Percentiles rank a stretch among this genome's conserved stretches.
phyloP scores from a whole-genome alignment of 2,113 vertebrate genomes.

The Choloepus hoffmanni region DNA sequence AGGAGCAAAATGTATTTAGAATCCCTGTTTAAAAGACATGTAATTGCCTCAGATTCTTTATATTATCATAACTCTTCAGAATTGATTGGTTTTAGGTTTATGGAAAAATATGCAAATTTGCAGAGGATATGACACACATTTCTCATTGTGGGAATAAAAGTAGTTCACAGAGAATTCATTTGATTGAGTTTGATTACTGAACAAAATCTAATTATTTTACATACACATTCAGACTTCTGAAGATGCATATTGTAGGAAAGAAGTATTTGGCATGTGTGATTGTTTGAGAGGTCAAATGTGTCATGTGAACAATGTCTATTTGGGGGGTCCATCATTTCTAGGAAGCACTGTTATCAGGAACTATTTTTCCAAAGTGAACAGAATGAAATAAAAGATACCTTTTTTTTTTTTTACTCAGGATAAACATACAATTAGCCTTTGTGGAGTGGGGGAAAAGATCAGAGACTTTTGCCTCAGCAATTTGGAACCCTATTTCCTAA shows the following conservation, averaged over 20 bases:
- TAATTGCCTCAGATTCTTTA: slow-evolving; percentile 90
- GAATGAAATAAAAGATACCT: background rate
- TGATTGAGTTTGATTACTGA: slow-evolving; percentile 90
- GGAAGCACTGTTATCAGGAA: background rate
- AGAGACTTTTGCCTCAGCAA: background rate
- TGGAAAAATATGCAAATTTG: slow-evolving; percentile 90
- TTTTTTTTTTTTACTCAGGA: background rate
- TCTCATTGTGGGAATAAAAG: slow-evolving; percentile 86
- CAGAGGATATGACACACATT: slow-evolving; percentile 81
- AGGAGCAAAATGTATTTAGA: slow-evolving; percentile 83
- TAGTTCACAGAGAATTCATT: slow-evolving; percentile 84
- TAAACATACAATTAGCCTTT: background rate
- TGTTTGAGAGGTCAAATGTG: slow-evolving; percentile 48
- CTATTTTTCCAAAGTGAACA: slow-evolving; percentile 33
- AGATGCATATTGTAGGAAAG: slow-evolving; percentile 77
- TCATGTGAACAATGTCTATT: slow-evolving; percentile 30
- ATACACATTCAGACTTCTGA: slow-evolving; percentile 79
- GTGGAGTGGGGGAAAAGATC: background rate
- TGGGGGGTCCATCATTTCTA: background rate
- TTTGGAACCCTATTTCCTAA: slow-evolving; percentile 50
- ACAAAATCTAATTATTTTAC: slow-evolving; percentile 89
- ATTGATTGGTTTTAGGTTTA: slow-evolving; percentile 91
- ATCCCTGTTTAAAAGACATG: slow-evolving; percentile 88
- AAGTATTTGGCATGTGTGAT: slow-evolving; percentile 78
- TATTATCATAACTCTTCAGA: slow-evolving; percentile 91